Base-by-base conservation (phyloP, 2,888 invertebrate species). In the Lissonota sp. region DNA sequence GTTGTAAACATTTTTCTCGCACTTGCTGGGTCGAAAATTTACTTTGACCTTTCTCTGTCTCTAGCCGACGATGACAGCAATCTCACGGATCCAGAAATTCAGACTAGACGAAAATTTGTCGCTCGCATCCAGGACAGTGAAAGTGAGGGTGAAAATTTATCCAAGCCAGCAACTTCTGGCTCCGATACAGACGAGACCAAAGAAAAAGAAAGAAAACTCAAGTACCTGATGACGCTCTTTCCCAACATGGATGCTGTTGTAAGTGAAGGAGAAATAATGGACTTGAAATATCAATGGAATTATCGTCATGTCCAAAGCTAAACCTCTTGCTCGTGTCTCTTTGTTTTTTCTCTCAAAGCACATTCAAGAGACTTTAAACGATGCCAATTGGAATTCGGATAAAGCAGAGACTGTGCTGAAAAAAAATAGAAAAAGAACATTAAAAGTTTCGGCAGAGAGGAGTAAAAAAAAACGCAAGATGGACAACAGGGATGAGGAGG, bases 191-290 rank as follows among this genome's bases (percentile, higher is more conserved):
- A 88, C 4, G 86, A 87, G 82, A 80, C 80, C 42, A 87, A 87
- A 75, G 86, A 88, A 26, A 88, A 86, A 76, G 91, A 92, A 78
- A 82, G 86, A 44, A 90, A 90, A 84, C 80, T 95, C 88, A 93
- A 94, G 88, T 95, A 95, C 90, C 94, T 96, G 92, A 92, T 94
- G 82, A 94, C 94, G 88, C 94, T 94, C 92, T 95, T 95, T 87
- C 95, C 95, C 5, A 93, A 94, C 74, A 92, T 95, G 85, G 94
- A 95, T 82, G 93, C 94, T 42, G 92, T 94, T 92, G 95, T 95
- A 92, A 92, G 93, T 90, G 80, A 8, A 58, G 26, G 62, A 57
- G 49, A 51, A 12, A 44, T 12, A 16, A 42, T 8, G 42, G 53
- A 55, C 37, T 42, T 14, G 0, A 39, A 39, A 55, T 51, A 12